These are phyloP conservation scores for Allacma fusca DNA, from an alignment of 2,888 invertebrate genomes.

Conservation along the genomic window DNA sequence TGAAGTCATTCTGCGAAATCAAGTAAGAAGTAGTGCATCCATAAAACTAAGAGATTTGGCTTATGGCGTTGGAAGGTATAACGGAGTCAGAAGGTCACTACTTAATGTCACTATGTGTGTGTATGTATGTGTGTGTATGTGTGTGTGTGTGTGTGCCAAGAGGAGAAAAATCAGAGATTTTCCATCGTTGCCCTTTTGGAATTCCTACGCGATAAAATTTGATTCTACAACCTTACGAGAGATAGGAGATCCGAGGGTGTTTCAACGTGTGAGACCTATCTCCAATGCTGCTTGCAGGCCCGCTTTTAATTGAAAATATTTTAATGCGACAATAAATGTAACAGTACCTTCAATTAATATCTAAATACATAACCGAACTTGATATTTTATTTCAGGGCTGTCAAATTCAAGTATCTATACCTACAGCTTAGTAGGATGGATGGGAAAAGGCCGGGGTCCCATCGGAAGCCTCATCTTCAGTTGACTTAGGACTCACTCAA, in stretches of 20 bases:
- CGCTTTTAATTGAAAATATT: conserved; percentile 6
- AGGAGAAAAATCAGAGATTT: not conserved
- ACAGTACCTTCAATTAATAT: conserved; percentile 19
- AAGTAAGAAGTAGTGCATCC: no score
- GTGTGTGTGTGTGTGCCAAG: no score
- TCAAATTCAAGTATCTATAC: not conserved
- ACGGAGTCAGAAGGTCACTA: no score
- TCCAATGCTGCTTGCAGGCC: not conserved
- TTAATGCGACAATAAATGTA: conserved; percentile 13
- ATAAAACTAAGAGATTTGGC: no score
- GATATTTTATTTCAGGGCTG: conserved; percentile 18
- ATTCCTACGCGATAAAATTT: conserved; percentile 9
- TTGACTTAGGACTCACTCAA: no score
- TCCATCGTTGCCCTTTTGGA: conserved; percentile 2
- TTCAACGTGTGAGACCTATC: conserved; percentile 18
- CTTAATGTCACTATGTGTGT: no score
- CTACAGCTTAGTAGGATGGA: no score
- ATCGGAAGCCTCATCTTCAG: no score
- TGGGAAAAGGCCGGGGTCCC: no score
- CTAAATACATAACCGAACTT: not conserved
- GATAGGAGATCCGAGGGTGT: not conserved
- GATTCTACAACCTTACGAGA: conserved; percentile 3
- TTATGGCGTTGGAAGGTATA: no score
- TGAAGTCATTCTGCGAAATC: no score
- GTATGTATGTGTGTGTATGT: no score